Base-by-base conservation (phyloP, 1,140 invertebrate species). In the Telenomus remus region DNA sequence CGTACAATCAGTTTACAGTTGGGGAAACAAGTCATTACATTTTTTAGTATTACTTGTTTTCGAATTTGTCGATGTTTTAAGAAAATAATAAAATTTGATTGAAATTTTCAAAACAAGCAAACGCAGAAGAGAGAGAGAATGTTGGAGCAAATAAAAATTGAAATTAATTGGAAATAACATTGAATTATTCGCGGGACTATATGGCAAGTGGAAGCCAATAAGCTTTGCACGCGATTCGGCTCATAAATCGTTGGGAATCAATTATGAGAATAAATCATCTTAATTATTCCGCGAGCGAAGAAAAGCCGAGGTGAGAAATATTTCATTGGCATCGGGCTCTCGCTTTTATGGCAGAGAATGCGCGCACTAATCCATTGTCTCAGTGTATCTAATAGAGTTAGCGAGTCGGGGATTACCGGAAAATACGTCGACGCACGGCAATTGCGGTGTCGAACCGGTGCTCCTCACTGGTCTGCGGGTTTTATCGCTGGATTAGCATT, bases 401-500 rank as follows among this genome's bases (percentile, higher is more conserved):
- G 65, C 70, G 65, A 71, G 61, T 74, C 64, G 64, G 55, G 76
- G 76, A 78, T 78, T 78, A 78, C 70, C 53, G 64, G 70, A 71
- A 78, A 74, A 78, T 78, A 78, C 76, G 70, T 49, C 60, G 37
- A 66, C 68, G 66, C 54, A 14, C 42, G 71, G 70, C 66, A 73
- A 74, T 75, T 78, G 70, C 61, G 76, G 76, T 79, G 51, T 50
- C 60, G 59, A 70, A 78, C 65, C 66, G 76, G 66, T 63, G 65
- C 65, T 74, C 70, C 70, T 65, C 70, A 60, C 69, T 70, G 57
- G 73, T 59, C 73, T 77, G 66, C 51, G 80, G 84, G 81, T 82
- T 85, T 86, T 85, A 85, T 85, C 83, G 81, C 77, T 79, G 82
- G 85, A 85, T 86, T 86, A 85, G 82, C 85, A 85, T 86, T 84